These are phyloP conservation scores for Tragelaphus imberbis DNA, from an alignment of 2,113 vertebrate genomes.

Conservation along the genomic window DNA sequence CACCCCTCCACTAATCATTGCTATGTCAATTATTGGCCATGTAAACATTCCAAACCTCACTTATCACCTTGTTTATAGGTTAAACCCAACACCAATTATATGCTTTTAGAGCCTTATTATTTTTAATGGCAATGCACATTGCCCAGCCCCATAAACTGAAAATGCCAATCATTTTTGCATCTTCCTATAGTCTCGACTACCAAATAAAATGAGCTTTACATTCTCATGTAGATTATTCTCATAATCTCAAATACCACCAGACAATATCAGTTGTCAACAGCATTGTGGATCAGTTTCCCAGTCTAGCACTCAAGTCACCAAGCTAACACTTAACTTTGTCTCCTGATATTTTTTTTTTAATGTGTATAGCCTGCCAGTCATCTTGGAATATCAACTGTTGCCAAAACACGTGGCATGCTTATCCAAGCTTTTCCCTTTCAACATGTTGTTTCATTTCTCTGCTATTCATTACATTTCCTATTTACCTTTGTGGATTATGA, in stretches of 20 bases:
- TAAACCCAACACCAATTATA: neutral
- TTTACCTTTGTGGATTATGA: neutral
- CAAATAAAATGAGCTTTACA: neutral
- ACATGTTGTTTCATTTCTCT: neutral
- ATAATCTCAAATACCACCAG: neutral
- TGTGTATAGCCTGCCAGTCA: neutral
- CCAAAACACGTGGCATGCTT: neutral
- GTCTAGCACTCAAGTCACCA: neutral
- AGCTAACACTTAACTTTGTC: neutral
- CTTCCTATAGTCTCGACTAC: neutral
- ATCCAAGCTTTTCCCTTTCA: neutral
- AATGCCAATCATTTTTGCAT: neutral
- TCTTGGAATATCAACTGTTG: neutral
- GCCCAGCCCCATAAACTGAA: neutral
- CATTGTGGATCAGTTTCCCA: neutral
- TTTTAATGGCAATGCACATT: neutral
- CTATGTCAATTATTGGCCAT: neutral
- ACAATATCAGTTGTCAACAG: neutral
- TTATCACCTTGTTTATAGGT: neutral
- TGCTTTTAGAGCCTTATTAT: neutral
- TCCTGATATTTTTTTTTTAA: neutral
- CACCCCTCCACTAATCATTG: accelerated
- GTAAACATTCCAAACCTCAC: neutral
- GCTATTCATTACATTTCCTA: neutral
- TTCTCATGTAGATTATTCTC: neutral